Percentiles rank a stretch among this genome's conserved stretches.
phyloP scores from a whole-genome alignment of 2,888 invertebrate species.

The Stenchaetothrips biformis region DNA sequence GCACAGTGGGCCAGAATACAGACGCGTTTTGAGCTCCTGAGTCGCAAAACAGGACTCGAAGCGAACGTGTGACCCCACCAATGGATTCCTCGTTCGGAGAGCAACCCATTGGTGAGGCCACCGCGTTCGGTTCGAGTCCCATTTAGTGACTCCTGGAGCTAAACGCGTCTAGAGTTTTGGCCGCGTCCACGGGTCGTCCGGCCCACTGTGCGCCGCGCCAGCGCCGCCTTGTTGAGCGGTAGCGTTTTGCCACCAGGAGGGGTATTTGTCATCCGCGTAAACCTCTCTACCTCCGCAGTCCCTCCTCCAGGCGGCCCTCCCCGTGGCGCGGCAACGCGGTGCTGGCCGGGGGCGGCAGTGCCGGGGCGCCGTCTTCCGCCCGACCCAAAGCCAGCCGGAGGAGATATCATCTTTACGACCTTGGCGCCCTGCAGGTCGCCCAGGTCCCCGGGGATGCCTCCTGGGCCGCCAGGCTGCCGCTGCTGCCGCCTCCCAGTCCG shows the following conservation, averaged over 20 bases:
- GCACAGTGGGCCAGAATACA: too few species aligned
- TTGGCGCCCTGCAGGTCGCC: conserved; percentile 13
- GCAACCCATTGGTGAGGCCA: too few species aligned
- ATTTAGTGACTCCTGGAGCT: too few species aligned
- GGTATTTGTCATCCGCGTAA: conserved; percentile 4
- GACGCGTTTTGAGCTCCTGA: too few species aligned
- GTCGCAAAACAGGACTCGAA: too few species aligned
- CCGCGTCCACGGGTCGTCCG: not conserved
- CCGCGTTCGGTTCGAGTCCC: too few species aligned
- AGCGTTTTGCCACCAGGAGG: conserved; percentile 14
- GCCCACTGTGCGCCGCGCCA: not conserved
- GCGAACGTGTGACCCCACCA: too few species aligned
- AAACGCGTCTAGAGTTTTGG: too few species aligned
- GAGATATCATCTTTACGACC: conserved; percentile 24
- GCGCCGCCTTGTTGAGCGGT: not conserved
- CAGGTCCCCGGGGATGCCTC: conserved; percentile 11
- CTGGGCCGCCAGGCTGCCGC: too few species aligned
- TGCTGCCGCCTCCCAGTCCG: not conserved
- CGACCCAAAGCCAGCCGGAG: conserved; percentile 7
- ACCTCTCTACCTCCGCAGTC: not conserved
- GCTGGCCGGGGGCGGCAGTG: not conserved
- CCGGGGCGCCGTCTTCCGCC: not conserved
- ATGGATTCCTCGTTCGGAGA: too few species aligned
- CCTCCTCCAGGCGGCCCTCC: not conserved
- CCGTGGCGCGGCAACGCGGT: not conserved